Evolutionary conservation across 2,797 vertebrate genomes (phyloP).

Genomic region (Pipistrellus kuhlii): DNA sequence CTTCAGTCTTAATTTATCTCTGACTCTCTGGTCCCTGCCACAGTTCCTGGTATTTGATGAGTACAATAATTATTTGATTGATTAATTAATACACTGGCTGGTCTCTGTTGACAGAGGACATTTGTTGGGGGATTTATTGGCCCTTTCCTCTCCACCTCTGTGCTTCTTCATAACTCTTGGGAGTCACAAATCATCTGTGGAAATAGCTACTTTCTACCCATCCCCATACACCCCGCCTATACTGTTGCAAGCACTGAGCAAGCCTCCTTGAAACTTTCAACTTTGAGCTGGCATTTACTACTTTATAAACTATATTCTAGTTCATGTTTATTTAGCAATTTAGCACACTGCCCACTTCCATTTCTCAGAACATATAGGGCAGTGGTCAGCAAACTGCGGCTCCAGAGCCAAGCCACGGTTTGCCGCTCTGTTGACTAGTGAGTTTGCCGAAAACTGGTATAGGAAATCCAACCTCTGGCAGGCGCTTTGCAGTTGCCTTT

Average conservation of each 20-base stretch:
- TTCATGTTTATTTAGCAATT: constrained; percentile 6
- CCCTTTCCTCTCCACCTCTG: neutral
- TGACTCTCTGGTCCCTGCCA: neutral
- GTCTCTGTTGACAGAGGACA: neutral
- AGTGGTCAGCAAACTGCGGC: too few species aligned
- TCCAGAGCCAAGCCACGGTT: too few species aligned
- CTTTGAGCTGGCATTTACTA: neutral
- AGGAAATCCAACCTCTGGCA: neutral
- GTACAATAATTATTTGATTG: constrained; percentile 4
- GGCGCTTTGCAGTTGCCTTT: neutral
- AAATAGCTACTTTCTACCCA: neutral
- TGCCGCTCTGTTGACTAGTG: too few species aligned
- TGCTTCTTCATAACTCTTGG: neutral
- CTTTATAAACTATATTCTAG: neutral
- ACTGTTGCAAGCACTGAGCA: neutral
- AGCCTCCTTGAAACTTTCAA: neutral
- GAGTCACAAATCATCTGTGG: neutral
- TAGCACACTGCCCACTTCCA: neutral
- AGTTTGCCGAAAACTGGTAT: too few species aligned
- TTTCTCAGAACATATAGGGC: neutral
- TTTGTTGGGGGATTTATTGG: neutral
- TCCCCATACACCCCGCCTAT: neutral
- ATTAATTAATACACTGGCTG: neutral
- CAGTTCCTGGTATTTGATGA: neutral
- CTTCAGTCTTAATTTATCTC: neutral